A percentile compares a stretch with the other conserved stretches of the same genome.
Evolutionary conservation across 2,888 invertebrate genomes (phyloP).

Genomic region (Heteromyza rotundicornis): DNA sequence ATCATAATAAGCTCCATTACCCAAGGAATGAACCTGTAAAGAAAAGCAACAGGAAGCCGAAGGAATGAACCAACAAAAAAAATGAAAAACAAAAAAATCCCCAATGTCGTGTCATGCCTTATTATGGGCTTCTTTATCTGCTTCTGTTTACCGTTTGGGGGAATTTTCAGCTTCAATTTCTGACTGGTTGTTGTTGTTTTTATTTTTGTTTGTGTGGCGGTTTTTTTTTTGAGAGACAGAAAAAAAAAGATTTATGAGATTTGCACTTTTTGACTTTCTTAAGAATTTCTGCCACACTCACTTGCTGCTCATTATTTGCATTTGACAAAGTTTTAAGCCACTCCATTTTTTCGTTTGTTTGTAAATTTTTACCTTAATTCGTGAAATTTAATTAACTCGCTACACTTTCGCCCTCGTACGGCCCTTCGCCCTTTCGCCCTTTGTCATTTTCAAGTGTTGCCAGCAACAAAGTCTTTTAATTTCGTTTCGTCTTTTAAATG

Average conservation of each 20-base stretch:
- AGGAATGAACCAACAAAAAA: too few species aligned
- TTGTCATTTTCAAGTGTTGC: slow-evolving; percentile 45
- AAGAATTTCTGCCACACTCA: too few species aligned
- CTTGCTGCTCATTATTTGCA: background rate
- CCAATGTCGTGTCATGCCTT: background rate
- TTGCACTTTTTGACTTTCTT: background rate
- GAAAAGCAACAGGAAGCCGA: background rate
- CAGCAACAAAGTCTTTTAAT: slow-evolving; percentile 30
- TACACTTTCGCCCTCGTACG: slow-evolving; percentile 12
- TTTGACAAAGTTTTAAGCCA: background rate
- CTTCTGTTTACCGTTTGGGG: slow-evolving; percentile 3
- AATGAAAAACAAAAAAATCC: slow-evolving; percentile 2
- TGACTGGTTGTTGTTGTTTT: background rate
- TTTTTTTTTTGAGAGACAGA: background rate
- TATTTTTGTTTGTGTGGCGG: background rate
- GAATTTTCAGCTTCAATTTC: too few species aligned
- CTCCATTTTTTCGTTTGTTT: too few species aligned
- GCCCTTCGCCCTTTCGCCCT: slow-evolving; percentile 10
- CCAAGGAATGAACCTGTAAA: background rate
- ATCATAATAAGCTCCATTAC: slow-evolving; percentile 20
- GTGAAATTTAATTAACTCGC: slow-evolving; percentile 52
- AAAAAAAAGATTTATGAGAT: slow-evolving; percentile 3
- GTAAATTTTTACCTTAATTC: too few species aligned
- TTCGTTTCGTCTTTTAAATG: slow-evolving; percentile 35
- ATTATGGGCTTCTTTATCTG: background rate